Evolutionary conservation across 2,888 invertebrate species (phyloP), one percentile per base, ranked within the genome.

Genomic region (Gastracanthus pulcherrimus): DNA sequence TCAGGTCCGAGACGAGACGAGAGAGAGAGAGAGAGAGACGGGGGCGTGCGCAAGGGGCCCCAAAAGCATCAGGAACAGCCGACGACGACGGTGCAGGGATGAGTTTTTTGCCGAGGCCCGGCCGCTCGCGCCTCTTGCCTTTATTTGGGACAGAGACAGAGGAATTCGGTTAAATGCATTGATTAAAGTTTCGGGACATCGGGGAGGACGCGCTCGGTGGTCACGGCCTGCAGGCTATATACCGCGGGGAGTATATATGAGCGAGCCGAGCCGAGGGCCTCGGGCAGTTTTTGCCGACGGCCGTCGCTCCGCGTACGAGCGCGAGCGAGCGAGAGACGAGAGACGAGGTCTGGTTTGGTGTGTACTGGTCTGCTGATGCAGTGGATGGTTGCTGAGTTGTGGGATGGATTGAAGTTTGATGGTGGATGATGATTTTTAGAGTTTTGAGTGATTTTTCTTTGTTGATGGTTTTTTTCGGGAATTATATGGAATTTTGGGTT

Each of bases 81-180:
- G 62, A 19, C 29, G 13, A 36, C 16, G 29, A 51, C 16, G 48
- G 11, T 4, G 11, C 48, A 45, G 29, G 55, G 69, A 69, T 60
- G 58, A 72, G 76, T 75, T 76, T 85, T 84, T 86, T 84, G 84
- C 84, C n/a, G n/a, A n/a, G n/a, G n/a, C n/a, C n/a, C n/a, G n/a
- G n/a, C 77, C 77, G 83, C 84, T 86, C 86, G 86, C 87, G 86
- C 87, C 87, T 87, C 88, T 87, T 86, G 87, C 86, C 89, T 91
- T 91, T 91, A 91, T 91, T 91, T 91, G 89, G 90, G 87, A 89
- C 90, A 90, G 91, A 69, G 76, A 74, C 83, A 70, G 58, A 90
- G 90, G 91, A 91, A 91, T 91, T 91, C 91, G 89, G 90, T 89
- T 91, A 91, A 91, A 91, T 91, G 91, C 91, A 91, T 91, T 91